Conservation (phyloP, 2,797 vertebrate species). For the Rousettus madagascariensis region DNA sequence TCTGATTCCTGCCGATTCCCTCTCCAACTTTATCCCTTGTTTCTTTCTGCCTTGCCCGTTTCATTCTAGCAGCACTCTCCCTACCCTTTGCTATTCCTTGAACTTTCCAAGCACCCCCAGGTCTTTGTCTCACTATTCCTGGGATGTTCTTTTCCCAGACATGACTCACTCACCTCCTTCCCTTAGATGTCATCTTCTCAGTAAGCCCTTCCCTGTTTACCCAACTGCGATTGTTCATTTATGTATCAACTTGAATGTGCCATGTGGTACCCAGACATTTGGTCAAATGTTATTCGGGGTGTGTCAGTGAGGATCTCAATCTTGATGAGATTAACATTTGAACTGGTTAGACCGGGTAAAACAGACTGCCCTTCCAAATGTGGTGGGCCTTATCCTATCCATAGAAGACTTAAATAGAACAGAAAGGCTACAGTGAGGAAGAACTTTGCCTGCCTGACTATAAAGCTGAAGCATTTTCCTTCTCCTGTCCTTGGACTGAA, state of each 20-base stretch:
- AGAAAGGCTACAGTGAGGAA: neutral
- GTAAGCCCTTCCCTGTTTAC: neutral
- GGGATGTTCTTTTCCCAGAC: neutral
- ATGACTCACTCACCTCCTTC: neutral
- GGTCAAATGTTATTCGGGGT: neutral
- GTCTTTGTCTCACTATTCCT: neutral
- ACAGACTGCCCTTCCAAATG: neutral
- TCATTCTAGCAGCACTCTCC: neutral
- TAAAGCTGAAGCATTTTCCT: neutral
- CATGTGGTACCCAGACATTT: neutral
- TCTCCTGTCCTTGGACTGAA: neutral
- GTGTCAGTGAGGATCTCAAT: neutral
- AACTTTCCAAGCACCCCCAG: neutral
- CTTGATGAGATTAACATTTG: neutral
- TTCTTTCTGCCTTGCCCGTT: neutral
- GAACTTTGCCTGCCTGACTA: neutral
- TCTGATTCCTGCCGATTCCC: neutral
- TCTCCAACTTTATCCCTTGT: neutral
- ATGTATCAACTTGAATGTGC: neutral
- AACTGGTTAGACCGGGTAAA: neutral
- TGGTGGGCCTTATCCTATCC: neutral
- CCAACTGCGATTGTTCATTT: neutral
- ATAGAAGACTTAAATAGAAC: neutral
- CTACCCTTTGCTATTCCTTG: neutral
- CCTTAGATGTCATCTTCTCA: neutral